Conservation (phyloP, 2,888 invertebrate species). For the Drosophila buzzatii region DNA sequence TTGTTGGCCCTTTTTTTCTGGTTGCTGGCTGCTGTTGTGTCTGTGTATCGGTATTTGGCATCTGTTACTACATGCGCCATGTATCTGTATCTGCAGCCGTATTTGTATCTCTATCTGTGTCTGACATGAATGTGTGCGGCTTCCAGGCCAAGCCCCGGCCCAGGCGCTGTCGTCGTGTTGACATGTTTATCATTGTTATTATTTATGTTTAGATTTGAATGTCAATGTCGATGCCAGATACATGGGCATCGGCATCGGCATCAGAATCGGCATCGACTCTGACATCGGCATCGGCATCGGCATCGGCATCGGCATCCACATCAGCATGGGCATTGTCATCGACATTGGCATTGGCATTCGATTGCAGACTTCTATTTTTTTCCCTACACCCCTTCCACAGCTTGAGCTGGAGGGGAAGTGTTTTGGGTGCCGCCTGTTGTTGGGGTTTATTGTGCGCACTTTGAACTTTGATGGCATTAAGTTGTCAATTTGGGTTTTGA, state of each 20-base stretch:
- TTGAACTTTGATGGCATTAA: slow-evolving; percentile 81
- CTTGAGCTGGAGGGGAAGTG: background rate
- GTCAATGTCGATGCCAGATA: slow-evolving; percentile 73
- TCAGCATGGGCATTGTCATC: slow-evolving; percentile 17
- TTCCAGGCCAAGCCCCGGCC: slow-evolving; percentile 39
- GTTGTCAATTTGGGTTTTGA: slow-evolving; percentile 79
- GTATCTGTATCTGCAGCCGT: slow-evolving; percentile 33
- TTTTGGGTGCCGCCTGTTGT: slow-evolving; percentile 42
- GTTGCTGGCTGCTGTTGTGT: slow-evolving; percentile 13
- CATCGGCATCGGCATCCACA: slow-evolving; percentile 5
- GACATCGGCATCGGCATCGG: slow-evolving; percentile 15
- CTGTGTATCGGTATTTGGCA: slow-evolving; percentile 60
- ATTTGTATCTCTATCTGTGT: slow-evolving; percentile 21
- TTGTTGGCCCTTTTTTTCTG: slow-evolving; percentile 49
- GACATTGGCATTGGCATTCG: slow-evolving; percentile 24
- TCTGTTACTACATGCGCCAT: slow-evolving; percentile 44
- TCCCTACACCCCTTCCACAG: background rate
- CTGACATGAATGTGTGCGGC: slow-evolving; percentile 49
- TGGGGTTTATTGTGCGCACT: slow-evolving; percentile 59
- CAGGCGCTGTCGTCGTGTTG: slow-evolving; percentile 66
- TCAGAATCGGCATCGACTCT: background rate
- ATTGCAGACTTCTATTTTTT: slow-evolving; percentile 16
- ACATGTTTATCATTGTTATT: slow-evolving; percentile 82
- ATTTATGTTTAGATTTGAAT: slow-evolving; percentile 82
- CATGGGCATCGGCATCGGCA: slow-evolving; percentile 20